Percentiles rank a stretch among this genome's conserved stretches.
Conservation (phyloP, 2,888 invertebrate genomes). For the Adelphocoris suturalis region DNA sequence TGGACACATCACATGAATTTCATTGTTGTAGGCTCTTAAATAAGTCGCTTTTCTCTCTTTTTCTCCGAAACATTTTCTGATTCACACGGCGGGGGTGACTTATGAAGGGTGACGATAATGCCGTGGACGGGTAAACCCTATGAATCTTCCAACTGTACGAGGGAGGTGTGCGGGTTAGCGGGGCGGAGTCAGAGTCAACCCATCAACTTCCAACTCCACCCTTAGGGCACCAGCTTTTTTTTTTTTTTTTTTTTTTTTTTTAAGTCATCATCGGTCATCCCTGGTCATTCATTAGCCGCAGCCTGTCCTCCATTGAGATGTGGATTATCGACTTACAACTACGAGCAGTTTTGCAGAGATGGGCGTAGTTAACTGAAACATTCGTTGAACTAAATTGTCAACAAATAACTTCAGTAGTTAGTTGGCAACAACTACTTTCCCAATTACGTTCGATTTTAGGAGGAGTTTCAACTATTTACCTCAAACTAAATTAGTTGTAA, state of each 20-base stretch:
- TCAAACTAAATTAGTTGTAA: too few species aligned
- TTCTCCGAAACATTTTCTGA: background rate
- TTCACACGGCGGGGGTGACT: background rate
- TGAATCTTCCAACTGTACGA: conserved; percentile 2
- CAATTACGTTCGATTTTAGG: too few species aligned
- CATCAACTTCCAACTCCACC: conserved; percentile 20
- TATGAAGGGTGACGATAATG: conserved; percentile 42
- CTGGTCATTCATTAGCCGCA: conserved; percentile 24
- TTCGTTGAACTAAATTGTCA: too few species aligned
- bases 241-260: too few species aligned
- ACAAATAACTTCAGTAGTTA: too few species aligned
- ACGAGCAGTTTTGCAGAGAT: too few species aligned
- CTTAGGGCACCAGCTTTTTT: background rate
- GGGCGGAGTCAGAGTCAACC: background rate
- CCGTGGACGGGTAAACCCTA: conserved; percentile 25
- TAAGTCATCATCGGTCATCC: conserved; percentile 13
- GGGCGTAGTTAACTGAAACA: too few species aligned
- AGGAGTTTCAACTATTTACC: too few species aligned
- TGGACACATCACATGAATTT: background rate
- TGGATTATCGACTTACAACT: background rate
- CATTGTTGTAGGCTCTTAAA: background rate
- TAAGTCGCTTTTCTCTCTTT: background rate
- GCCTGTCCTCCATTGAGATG: background rate
- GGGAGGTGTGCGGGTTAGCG: background rate
- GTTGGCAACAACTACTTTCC: too few species aligned